Base-by-base conservation (phyloP, 2,113 vertebrate genomes). In the Camelus bactrianus region DNA sequence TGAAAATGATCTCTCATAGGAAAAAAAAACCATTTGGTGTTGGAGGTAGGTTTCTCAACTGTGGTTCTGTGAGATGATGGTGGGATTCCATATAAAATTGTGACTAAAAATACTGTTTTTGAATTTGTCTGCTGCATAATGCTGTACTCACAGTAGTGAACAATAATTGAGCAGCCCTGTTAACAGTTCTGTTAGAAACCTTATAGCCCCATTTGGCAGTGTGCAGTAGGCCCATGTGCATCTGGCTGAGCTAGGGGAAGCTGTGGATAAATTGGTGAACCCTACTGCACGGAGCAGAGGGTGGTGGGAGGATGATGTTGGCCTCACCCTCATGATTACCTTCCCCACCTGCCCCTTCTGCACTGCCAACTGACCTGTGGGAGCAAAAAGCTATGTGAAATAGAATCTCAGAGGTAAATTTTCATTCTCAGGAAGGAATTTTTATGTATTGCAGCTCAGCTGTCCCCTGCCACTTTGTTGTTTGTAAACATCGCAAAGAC, bases 1-100 rank as follows among this genome's bases (percentile, higher is more conserved):
- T 60, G 97, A 95, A 64, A 97, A 94, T 95, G 95, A 97, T 54
- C 60, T 73, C n/a, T 85, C 70, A 2, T 94, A 94, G 60, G 70
- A 50, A 80, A 52, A 79, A 79, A 38, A 76, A 16, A 8, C 65
- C 24, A 10, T 70, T 88, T 54, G 67, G 8, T 52, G 17, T 81
- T 54, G 28, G 48, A 91, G 80, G 52, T 88, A 50, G 58, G 89
- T 94, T 95, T 94, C 62, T 88, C 32, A 75, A 3, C 50, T 75
- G 52, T 38, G 22, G 9, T 56, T 95, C 28, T 75, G 5, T 26
- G 77, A 70, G 70, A 69, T 79, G 28, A 38, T 82, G 56, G 20
- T 70, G 26, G 48, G 65, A 56, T 72, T 80, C 58, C 35, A 3
- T 52, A 13, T 58, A 81, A 91, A 96, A 91, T 80, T 69, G 32